Base-by-base conservation (phyloP, 2,113 vertebrate species). In the Ifrita kowaldi region DNA sequence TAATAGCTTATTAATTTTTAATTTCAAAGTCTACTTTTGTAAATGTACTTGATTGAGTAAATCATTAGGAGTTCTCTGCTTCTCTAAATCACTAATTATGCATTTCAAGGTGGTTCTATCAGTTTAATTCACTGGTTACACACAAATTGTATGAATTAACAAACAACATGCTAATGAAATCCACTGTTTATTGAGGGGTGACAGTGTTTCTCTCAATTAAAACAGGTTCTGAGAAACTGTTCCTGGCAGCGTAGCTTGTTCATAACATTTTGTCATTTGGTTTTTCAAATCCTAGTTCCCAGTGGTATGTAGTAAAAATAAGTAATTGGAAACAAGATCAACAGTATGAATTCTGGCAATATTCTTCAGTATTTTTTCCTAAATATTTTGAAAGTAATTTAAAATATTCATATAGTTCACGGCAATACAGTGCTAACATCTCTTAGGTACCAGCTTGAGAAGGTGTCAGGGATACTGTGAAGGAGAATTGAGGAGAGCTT, bases 1-100 rank as follows among this genome's bases (percentile, higher is more conserved):
- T 96, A 94, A 93, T 96, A 95, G 71, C 71, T 80, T 85, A 75
- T 90, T 91, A 87, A 91, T 94, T 94, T 96, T 95, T 93, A 91
- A 96, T 91, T 95, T 91, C 35, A 42, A 82, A 84, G 33, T 65
- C 81, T 84, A 3, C 68, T 83, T 96, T 67, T 87, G 70, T 89
- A 85, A 91, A 91, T 88, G 63, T 60, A 73, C 46, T 87, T 37
- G 71, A 26, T 87, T 94, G 76, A 90, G n/a, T 94, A 82, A 94
- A 87, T 68, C 24, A 8, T 71, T 60, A 49, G 15, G 28, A 49
- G 13, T 57, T 68, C 50, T 82, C 44, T 60, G 41, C 47, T 82
- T 89, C 21, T 91, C 35, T 89, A 60, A 92, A 69, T 49, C 35
- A 6, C 28, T 64, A 73, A 50, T 68, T 32, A 49, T 33, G 50